Evolutionary conservation across 2,888 invertebrate species (phyloP).

Genomic region (Agonum fuliginosum): DNA sequence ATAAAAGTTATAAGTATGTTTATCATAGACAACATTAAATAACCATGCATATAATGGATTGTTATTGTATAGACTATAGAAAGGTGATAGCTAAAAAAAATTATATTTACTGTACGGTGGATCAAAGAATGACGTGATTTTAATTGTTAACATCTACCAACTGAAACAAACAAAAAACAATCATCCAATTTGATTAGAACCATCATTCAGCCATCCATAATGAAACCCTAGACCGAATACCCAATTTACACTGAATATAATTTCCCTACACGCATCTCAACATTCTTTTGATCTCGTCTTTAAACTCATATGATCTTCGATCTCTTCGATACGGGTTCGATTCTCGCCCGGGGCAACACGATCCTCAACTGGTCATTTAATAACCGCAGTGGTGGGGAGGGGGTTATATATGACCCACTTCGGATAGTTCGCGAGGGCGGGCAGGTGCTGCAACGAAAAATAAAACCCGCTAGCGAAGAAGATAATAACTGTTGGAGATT

Average conservation of each 20-base stretch:
- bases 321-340: constrained; percentile 12
- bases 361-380: constrained; percentile 17
- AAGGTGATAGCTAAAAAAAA: too few relatives aligned
- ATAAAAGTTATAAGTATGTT: too few relatives aligned
- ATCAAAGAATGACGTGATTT: too few relatives aligned
- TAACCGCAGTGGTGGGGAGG: constrained; percentile 30
- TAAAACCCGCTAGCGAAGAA: constrained; percentile 8
- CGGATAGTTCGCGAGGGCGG: constrained; percentile 66
- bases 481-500: constrained; percentile 11
- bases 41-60: too few relatives aligned
- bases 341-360: constrained; percentile 9
- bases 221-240: constrained; percentile 22
- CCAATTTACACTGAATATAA: constrained; percentile 34
- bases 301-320: too few relatives aligned
- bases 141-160: too few relatives aligned
- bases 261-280: constrained; percentile 35
- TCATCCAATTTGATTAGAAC: constrained; percentile 11
- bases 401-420: constrained; percentile 68
- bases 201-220: constrained; percentile 28
- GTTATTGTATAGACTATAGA: too few relatives aligned
- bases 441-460: constrained; percentile 63
- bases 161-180: too few relatives aligned
- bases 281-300: not conserved
- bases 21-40: too few relatives aligned
- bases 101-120: too few relatives aligned